Evolutionary conservation across 2,113 vertebrate genomes (phyloP).

Genomic region (Parotia lawesii): DNA sequence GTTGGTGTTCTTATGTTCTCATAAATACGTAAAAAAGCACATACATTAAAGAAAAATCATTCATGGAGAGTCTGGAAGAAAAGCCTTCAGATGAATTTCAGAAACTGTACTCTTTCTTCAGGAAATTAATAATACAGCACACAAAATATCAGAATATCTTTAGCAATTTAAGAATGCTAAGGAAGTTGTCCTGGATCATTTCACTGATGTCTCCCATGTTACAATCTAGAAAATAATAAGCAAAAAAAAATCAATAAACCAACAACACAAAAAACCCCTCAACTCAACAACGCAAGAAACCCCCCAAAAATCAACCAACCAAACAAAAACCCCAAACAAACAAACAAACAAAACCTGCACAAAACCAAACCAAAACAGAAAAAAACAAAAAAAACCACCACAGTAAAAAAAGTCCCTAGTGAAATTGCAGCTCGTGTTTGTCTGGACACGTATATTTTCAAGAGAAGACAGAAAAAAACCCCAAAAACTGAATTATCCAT

Average conservation of each 20-base stretch:
- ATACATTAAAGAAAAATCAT: background rate
- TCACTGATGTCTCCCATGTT: background rate
- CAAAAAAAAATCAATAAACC: background rate
- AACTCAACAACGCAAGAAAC: background rate
- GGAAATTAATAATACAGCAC: background rate
- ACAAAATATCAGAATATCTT: background rate
- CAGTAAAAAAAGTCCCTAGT: background rate
- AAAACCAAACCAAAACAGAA: background rate
- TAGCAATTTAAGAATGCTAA: background rate
- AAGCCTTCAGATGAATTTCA: background rate
- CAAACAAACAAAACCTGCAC: accelerated
- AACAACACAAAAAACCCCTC: background rate
- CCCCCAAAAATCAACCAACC: accelerated
- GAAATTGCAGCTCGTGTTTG: background rate
- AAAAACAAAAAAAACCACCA: background rate
- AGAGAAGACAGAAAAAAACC: background rate
- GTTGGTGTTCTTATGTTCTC: background rate
- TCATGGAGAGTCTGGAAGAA: background rate
- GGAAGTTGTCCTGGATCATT: background rate
- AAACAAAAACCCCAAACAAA: too few species aligned
- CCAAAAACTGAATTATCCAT: too few species aligned
- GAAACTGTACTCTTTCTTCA: background rate
- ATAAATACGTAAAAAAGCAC: background rate
- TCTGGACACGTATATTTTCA: background rate
- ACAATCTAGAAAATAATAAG: background rate